Base-by-base conservation (phyloP, 2,888 invertebrate genomes). In the Cynaeus angustus region DNA sequence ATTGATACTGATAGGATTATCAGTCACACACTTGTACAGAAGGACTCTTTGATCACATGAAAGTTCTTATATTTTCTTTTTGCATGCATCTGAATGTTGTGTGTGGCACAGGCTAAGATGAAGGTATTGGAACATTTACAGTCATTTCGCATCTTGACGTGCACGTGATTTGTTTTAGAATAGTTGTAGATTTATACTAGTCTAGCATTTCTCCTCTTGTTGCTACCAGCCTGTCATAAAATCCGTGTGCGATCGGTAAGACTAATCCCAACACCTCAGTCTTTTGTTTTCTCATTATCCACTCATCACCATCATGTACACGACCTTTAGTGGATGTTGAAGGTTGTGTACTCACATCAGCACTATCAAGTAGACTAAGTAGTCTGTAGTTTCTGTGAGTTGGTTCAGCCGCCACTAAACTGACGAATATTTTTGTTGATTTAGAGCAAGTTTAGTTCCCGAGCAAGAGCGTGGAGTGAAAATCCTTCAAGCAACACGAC, bases 391-490 rank as follows among this genome's bases (percentile, higher is more conserved):
- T 46, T 56, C 45, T 66, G 52, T 52, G 28, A 26, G 5, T 38
- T 21, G n/a, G 7, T 14, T 28, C 46, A 46, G 1, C 28, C 43
- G 50, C 50, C 41, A 10, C 13, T 7, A 14, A 33, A 46, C 33
- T 55, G 30, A 70, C 62, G 46, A 46, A 41, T 68, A 58, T 73
- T 55, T 75, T 73, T 74, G 75, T 68, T 78, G 72, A 70, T 75
- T 62, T 87, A 94, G 94, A 92, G 88, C 78, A 95, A 95, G 84
- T 95, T 95, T 85, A 91, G 91, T 75, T 92, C 94, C 80, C 88
- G 95, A 52, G 92, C 94, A 67, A 90, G 94, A 76, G 94, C 92
- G 13, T 95, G 94, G 94, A 88, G 90, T 48, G 92, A 94, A 81
- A 90, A 92, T 9, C 85, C 87, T 0, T 85, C 84, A 43, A 86